These are phyloP conservation scores for Limosa lapponica DNA, from an alignment of 2,797 vertebrate species.

Conservation along the genomic window DNA sequence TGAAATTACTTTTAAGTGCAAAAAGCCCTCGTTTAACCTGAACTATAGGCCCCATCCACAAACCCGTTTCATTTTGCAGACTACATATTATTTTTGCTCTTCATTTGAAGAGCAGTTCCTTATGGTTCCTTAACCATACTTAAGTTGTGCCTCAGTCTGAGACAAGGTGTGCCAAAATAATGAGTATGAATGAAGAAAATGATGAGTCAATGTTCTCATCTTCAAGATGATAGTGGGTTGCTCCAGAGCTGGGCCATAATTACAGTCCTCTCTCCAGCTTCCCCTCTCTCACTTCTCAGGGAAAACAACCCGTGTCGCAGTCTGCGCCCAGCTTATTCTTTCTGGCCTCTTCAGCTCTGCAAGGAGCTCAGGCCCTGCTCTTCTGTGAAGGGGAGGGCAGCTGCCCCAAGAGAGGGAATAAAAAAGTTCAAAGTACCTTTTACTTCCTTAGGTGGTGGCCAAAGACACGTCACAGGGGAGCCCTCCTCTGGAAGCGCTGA, in stretches of 20 bases:
- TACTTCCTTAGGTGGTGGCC: background rate
- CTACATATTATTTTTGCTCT: background rate
- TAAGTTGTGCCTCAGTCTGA: background rate
- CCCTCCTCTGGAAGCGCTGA: background rate
- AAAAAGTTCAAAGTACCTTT: background rate
- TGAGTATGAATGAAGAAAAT: background rate
- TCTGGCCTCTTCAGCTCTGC: background rate
- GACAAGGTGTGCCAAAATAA: background rate
- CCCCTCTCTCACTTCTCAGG: background rate
- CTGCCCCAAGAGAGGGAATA: background rate
- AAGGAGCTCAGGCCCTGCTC: background rate
- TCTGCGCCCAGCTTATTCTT: background rate
- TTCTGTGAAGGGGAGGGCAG: background rate
- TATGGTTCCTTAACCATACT: background rate
- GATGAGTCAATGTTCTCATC: background rate
- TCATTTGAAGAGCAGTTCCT: background rate
- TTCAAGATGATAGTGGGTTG: background rate
- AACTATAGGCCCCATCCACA: background rate
- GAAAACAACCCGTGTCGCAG: accelerated
- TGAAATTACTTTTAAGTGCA: background rate
- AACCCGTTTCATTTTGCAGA: background rate
- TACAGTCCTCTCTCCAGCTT: background rate
- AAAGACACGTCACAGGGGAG: background rate
- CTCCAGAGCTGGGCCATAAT: background rate
- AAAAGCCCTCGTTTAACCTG: background rate